Evolutionary conservation across 2,888 invertebrate species (phyloP), one percentile per base, ranked within the genome.

Genomic region (Pherbina coryleti): DNA sequence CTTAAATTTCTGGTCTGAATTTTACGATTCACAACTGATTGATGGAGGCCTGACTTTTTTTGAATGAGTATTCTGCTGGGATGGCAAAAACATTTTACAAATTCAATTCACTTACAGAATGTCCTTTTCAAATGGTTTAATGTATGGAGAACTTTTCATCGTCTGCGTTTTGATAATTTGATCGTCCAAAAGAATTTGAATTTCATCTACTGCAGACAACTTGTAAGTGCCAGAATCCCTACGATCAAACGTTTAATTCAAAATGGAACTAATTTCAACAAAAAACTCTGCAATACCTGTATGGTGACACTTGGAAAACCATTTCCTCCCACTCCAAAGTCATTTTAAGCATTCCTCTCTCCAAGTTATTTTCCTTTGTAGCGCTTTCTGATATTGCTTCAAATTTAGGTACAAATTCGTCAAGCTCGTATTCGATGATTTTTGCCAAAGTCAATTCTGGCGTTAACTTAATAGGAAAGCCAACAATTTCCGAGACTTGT

Each of bases 161-260:
- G 98, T 98, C 88, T 98, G 98, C 1, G 98, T 97, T 90, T 98
- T 98, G 9, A 98, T 95, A 82, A 98, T 95, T 88, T 98, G 98
- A 88, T 98, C 98, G 89, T 98, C 98, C 75, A 98, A 90, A 71
- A 97, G 90, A 51, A 97, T 91, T 90, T 98, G 98, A 86, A 98
- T 97, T 84, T 98, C 98, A 89, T 98, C 98, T 5, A 98, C 93
- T 78, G 96, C 93, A 0, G 97, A 95, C 79, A 98, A 91, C 82
- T 98, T 97, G 84, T 92, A 95, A 0, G 98, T 97, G 14, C 98
- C 98, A 8, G 97, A 96, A 89, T 97, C 95, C 84, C 96, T 89
- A 80, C 8, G 62, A 44, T 2, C 25, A 19, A 22, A 17, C 19
- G 3, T 22, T 14, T 17, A 51, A 4, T 34, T 8, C 7, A 14